Evolutionary conservation across 2,888 invertebrate species (phyloP).

Genomic region (Synergus itoensis): DNA sequence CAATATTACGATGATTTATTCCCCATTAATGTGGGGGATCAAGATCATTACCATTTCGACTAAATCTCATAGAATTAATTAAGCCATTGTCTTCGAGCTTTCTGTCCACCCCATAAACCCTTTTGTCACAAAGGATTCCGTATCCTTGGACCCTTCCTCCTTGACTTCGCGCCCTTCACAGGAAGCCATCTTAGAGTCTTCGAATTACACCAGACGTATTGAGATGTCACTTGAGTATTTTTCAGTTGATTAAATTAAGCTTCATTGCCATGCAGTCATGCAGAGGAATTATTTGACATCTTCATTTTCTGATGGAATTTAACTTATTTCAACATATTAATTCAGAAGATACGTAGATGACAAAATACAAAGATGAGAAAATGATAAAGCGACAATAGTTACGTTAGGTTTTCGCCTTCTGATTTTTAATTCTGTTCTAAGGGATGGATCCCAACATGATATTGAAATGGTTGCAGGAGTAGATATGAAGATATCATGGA

Average conservation of each 20-base stretch:
- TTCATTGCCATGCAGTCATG: neutral
- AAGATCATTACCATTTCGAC: conserved; percentile 57
- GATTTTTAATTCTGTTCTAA: neutral
- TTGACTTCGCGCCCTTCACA: conserved; percentile 27
- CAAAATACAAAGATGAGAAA: neutral
- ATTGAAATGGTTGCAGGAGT: neutral
- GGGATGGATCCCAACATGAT: neutral
- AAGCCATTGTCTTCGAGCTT: conserved; percentile 71
- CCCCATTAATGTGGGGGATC: conserved; percentile 21
- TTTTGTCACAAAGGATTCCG: conserved; percentile 63
- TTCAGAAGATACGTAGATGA: neutral
- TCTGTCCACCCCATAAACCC: conserved; percentile 71
- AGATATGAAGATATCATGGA: conserved; percentile 56
- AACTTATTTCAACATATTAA: neutral
- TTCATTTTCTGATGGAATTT: neutral
- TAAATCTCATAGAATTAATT: conserved; percentile 70
- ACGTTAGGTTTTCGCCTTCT: neutral
- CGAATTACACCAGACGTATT: conserved; percentile 38
- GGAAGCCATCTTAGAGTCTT: conserved; percentile 24
- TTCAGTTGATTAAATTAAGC: conserved; percentile 29
- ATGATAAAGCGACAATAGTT: neutral
- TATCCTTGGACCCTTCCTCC: conserved; percentile 58
- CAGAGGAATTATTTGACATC: neutral
- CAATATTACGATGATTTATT: conserved; percentile 34
- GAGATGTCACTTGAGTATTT: conserved; percentile 35